These are phyloP conservation scores for Pantherophis guttatus DNA, from an alignment of 2,113 vertebrate genomes.

Conservation along the genomic window DNA sequence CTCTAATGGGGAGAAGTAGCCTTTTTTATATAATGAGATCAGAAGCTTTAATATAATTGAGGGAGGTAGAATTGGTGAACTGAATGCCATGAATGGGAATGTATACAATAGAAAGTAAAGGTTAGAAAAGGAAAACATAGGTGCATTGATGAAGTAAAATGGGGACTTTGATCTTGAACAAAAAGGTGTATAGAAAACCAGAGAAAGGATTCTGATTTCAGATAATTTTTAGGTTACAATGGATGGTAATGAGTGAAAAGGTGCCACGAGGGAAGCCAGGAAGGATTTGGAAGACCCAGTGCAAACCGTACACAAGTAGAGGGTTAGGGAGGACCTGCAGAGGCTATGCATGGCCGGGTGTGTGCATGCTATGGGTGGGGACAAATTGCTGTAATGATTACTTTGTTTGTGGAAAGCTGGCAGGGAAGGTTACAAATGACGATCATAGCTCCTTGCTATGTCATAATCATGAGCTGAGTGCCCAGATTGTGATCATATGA, in stretches of 20 bases:
- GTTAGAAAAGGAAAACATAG: background rate
- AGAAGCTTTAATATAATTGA: background rate
- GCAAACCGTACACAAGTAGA: background rate
- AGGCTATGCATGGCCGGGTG: background rate
- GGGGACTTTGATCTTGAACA: background rate
- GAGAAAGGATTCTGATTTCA: background rate
- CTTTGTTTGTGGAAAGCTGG: background rate
- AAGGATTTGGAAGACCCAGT: background rate
- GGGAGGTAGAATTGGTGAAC: background rate
- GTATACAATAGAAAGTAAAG: background rate
- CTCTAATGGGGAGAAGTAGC: background rate
- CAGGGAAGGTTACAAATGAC: background rate
- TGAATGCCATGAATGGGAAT: background rate
- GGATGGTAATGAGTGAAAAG: background rate
- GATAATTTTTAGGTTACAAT: background rate
- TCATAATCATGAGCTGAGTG: background rate
- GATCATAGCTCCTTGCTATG: background rate
- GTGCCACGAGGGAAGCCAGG: background rate
- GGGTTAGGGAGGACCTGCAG: background rate
- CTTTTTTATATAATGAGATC: background rate
- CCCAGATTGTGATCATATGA: background rate
- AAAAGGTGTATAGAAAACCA: background rate
- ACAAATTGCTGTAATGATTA: background rate
- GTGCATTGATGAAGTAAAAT: background rate
- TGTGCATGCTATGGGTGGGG: background rate